phyloP scores from a whole-genome alignment of 2,113 vertebrate genomes.

The Pagrus major region DNA sequence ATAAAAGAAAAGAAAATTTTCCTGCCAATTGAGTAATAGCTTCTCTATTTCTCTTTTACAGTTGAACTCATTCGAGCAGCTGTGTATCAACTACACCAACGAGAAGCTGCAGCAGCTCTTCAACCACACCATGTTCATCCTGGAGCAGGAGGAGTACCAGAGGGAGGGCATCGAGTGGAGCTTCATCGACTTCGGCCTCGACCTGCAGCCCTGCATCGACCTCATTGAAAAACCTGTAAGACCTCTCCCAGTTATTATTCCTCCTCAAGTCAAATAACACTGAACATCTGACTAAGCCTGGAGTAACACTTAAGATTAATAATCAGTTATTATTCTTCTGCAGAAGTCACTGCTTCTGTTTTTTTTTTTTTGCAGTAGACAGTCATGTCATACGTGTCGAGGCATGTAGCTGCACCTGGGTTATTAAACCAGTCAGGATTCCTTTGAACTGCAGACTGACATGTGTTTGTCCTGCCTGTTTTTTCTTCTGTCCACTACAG shows the following conservation, averaged over 20 bases:
- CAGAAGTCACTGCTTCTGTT: neutral
- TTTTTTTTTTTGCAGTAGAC: neutral
- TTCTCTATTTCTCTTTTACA: slow-evolving; percentile 55
- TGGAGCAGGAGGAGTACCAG: slow-evolving; percentile 99
- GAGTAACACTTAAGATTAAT: neutral
- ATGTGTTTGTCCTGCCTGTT: neutral
- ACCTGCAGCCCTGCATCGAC: slow-evolving; percentile 97
- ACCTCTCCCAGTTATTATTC: neutral
- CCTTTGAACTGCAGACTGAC: neutral
- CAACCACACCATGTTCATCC: slow-evolving; percentile 99
- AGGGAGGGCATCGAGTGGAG: slow-evolving; percentile 99
- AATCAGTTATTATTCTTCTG: neutral
- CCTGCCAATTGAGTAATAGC: neutral
- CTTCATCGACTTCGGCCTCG: slow-evolving; percentile 98
- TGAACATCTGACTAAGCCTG: neutral
- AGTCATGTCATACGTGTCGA: neutral
- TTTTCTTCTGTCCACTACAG: slow-evolving; percentile 69
- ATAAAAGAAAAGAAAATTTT: no score
- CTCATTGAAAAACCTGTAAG: slow-evolving; percentile 95
- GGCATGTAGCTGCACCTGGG: neutral
- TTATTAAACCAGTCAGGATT: neutral
- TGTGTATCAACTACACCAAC: no score
- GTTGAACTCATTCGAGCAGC: slow-evolving; percentile 99
- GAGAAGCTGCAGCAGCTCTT: no score
- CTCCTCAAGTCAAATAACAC: neutral